Percentiles rank a stretch among this genome's conserved stretches.
These are phyloP conservation scores for Eupithecia dodoneata DNA, from an alignment of 2,888 invertebrate species.

Conservation along the genomic window DNA sequence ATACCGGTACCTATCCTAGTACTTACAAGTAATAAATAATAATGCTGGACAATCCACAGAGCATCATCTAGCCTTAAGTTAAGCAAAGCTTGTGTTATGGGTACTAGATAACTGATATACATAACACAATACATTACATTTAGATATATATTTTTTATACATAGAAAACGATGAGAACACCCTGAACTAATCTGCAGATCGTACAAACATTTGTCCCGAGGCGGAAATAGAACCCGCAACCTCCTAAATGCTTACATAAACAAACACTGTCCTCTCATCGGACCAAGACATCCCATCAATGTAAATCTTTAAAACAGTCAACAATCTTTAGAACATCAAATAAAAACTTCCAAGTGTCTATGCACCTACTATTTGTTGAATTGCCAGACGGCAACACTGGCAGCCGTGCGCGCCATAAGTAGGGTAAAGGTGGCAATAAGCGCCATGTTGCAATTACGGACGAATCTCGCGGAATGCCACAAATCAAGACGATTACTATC, in stretches of 20 bases:
- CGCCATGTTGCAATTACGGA: conserved; percentile 35
- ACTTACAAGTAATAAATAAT: no score
- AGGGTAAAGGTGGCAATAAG: conserved; percentile 35
- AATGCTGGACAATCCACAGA: no score
- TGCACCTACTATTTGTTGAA: conserved; percentile 3
- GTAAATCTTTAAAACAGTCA: not conserved
- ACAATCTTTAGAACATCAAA: not conserved
- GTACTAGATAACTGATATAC: no score
- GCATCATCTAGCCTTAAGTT: no score
- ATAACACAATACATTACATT: no score
- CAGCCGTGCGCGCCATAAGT: conserved; percentile 22
- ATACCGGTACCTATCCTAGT: no score
- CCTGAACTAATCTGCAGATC: no score
- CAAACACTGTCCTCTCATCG: not conserved
- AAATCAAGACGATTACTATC: conserved; percentile 49
- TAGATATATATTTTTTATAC: no score
- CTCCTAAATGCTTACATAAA: not conserved
- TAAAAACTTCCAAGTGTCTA: not conserved
- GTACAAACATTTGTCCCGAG: no score
- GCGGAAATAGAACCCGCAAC: no score
- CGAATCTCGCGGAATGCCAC: conserved; percentile 35
- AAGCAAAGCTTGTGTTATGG: no score
- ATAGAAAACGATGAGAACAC: no score
- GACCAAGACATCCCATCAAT: not conserved
- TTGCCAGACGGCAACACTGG: not conserved